phyloP scores from a whole-genome alignment of 2,888 invertebrate genomes.

The Diarsia rubi region DNA sequence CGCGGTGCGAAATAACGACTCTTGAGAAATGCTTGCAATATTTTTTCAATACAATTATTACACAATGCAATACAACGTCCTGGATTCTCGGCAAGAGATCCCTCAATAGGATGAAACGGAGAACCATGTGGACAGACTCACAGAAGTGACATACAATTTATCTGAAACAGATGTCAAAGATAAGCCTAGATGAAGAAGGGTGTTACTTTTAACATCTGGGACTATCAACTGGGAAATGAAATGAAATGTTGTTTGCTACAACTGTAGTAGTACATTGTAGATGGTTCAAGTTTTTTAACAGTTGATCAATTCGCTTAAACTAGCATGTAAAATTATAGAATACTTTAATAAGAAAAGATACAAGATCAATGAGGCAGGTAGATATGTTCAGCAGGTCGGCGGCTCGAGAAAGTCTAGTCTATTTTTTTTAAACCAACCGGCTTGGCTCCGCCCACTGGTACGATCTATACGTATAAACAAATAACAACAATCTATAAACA shows the following conservation, averaged over 20 bases:
- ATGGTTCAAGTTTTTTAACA: too few species aligned
- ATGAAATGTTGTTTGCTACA: too few species aligned
- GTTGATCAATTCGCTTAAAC: too few species aligned
- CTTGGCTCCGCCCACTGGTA: background rate
- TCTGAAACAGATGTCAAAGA: background rate
- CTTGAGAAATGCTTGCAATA: background rate
- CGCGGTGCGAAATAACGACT: background rate
- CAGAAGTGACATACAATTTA: background rate
- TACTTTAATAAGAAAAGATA: too few species aligned
- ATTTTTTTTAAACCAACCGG: background rate
- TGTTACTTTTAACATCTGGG: background rate
- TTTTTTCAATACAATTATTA: background rate
- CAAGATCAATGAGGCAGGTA: background rate
- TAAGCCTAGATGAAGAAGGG: background rate
- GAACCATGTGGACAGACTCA: background rate
- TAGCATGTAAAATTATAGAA: too few species aligned
- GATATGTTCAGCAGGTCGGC: too few species aligned
- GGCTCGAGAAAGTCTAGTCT: background rate
- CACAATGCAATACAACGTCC: background rate
- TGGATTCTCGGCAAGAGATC: background rate
- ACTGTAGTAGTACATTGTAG: too few species aligned
- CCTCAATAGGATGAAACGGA: background rate
- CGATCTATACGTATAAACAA: conserved; percentile 6
- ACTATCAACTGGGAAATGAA: background rate
- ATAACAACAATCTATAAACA: conserved; percentile 22